phyloP scores from a whole-genome alignment of 2,113 vertebrate species.

The Rhombomys opimus region DNA sequence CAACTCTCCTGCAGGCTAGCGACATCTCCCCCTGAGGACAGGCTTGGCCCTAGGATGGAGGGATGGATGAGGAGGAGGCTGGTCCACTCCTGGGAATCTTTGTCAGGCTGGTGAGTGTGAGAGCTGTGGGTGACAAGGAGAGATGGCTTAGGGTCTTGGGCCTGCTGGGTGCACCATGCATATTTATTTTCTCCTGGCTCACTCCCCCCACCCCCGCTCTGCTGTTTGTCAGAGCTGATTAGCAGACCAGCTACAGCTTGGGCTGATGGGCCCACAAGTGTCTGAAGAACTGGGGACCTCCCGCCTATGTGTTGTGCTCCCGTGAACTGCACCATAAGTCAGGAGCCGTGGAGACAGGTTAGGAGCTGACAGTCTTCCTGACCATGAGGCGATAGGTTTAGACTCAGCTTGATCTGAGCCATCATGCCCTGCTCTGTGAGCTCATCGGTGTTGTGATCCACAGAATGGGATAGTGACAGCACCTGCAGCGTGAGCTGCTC shows the following conservation, averaged over 20 bases:
- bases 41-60: not conserved
- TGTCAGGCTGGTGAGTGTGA: not conserved
- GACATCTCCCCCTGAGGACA: not conserved
- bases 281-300: not conserved
- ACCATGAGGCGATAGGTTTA: not conserved
- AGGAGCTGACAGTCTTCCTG: rapidly evolving
- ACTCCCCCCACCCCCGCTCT: not conserved
- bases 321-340: rapidly evolving
- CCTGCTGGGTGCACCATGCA: rapidly evolving
- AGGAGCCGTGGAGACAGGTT: too few relatives aligned
- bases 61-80: not conserved
- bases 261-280: not conserved
- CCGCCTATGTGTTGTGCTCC: rapidly evolving
- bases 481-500: rapidly evolving
- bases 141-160: not conserved
- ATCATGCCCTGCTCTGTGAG: rapidly evolving
- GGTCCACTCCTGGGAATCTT: not conserved
- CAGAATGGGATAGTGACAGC: not conserved
- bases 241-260: not conserved
- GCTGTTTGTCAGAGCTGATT: not conserved
- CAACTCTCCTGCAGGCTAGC: rapidly evolving
- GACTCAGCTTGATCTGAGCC: not conserved
- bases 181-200: not conserved
- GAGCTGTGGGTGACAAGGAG: not conserved
- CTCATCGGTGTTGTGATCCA: not conserved